Percentiles rank a stretch among this genome's conserved stretches.
These are phyloP conservation scores for Collichthys lucidus DNA, from an alignment of 2,113 vertebrate genomes.

Conservation along the genomic window DNA sequence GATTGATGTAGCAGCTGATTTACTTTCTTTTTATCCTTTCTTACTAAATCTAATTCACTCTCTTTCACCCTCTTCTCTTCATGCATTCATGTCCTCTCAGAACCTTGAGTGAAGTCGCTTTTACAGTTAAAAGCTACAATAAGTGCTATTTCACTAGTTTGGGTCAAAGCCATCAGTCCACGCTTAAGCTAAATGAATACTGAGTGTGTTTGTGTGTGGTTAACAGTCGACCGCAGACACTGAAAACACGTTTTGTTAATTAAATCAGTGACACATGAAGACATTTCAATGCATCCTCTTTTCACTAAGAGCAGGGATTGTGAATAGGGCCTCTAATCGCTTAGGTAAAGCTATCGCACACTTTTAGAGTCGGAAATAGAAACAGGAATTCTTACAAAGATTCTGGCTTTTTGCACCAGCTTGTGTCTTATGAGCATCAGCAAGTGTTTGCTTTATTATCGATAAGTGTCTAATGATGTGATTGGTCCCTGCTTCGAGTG, in stretches of 20 bases:
- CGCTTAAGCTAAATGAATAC: background rate
- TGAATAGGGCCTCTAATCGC: slow-evolving; percentile 30
- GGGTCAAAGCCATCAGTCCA: background rate
- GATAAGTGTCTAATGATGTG: slow-evolving; percentile 71
- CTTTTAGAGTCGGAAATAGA: slow-evolving; percentile 41
- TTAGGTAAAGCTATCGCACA: slow-evolving; percentile 20
- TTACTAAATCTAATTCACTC: background rate
- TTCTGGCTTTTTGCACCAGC: slow-evolving; percentile 43
- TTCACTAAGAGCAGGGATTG: slow-evolving; percentile 14
- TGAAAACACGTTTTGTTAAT: background rate
- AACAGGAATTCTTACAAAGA: slow-evolving; percentile 16
- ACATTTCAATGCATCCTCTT: slow-evolving; percentile 18
- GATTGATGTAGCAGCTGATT: background rate
- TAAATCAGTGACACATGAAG: slow-evolving; percentile 6
- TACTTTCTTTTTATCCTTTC: background rate
- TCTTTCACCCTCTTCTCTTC: background rate
- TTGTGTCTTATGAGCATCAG: slow-evolving; percentile 59
- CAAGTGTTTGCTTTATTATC: slow-evolving; percentile 52
- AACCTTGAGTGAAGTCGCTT: background rate
- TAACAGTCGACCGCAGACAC: background rate
- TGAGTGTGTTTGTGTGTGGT: background rate
- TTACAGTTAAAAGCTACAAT: background rate
- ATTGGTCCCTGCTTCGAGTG: slow-evolving; percentile 52
- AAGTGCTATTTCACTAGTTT: background rate
- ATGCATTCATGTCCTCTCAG: background rate